Percentiles rank a stretch among this genome's conserved stretches.
These are phyloP conservation scores for Trididemnum miniatum DNA, from an alignment of 23 tunicate genomes.

Conservation along the genomic window DNA sequence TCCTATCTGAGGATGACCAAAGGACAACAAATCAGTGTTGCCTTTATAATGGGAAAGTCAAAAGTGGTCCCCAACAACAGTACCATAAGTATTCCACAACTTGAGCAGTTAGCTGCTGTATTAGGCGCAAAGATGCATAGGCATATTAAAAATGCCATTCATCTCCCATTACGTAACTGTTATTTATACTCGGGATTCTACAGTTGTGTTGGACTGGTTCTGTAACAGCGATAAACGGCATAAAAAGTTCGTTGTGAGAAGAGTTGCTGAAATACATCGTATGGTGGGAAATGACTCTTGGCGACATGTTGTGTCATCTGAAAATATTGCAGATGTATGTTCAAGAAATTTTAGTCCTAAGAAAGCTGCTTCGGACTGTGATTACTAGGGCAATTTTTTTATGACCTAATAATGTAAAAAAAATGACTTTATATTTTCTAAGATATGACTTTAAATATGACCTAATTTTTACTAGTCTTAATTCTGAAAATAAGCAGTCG, in stretches of 20 bases:
- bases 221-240: not conserved
- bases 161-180: not conserved
- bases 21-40: not conserved
- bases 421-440: no score
- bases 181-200: not conserved
- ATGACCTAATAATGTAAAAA: no score
- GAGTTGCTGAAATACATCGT: no score
- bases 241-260: not conserved
- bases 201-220: not conserved
- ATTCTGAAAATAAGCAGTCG: no score
- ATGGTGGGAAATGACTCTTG: no score
- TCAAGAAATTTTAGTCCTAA: no score
- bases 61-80: not conserved
- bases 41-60: not conserved
- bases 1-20: constrained; percentile 8
- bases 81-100: not conserved
- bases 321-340: no score
- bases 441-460: no score
- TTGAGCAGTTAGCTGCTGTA: not conserved
- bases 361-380: no score
- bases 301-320: no score
- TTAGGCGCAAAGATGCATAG: not conserved
- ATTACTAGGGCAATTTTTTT: no score
- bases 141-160: constrained; percentile 2
- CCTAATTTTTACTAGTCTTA: no score